Evolutionary conservation across 1,140 invertebrate species (phyloP), one percentile per base, ranked within the genome.

Genomic region (Diorhabda sublineata): DNA sequence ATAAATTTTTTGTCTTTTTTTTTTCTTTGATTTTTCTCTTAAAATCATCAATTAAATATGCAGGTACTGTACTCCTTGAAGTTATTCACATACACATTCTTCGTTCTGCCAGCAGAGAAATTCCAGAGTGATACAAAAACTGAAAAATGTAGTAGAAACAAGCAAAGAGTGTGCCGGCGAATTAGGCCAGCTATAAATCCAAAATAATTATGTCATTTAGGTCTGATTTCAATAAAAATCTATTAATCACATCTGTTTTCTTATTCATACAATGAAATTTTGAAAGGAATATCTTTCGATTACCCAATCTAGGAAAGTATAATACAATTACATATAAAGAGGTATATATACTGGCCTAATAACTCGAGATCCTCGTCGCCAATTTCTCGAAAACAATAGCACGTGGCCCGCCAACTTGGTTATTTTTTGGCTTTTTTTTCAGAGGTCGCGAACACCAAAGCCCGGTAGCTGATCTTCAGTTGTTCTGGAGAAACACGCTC

Each of bases 341-440:
- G 47, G 6, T 52, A 52, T n/a, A 8, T 52, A n/a, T 8, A 52
- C 47, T 52, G 47, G 47, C 47, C 47, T 52, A 52, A 52, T 6
- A 60, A 11, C 11, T 3, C 58, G 6, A 42, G 52, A 60, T 6
- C 7, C 11, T 6, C 11, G 42, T 60, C 58, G n/a, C 11, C 11
- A 57, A 64, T 56, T 64, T 57, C 63, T 26, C 63, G 47, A 64
- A 76, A 71, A 77, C 75, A 77, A 78, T 75, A 78, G 77, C 77
- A 76, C 77, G 77, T 78, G 77, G 63, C 63, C 47, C 43, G 73
- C 73, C 70, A 58, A 72, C 69, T 70, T 64, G 66, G 8, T 11
- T 41, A 45, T 67, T 67, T 66, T 67, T 67, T 60, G 71, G 68
- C 72, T 69, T 68, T 71, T 73, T 73, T 73, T 67, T 45, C 42